A percentile compares a stretch with the other conserved stretches of the same genome.
These are phyloP conservation scores for Oncorhynchus clarkii DNA, from an alignment of 2,113 vertebrate species.

Conservation along the genomic window DNA sequence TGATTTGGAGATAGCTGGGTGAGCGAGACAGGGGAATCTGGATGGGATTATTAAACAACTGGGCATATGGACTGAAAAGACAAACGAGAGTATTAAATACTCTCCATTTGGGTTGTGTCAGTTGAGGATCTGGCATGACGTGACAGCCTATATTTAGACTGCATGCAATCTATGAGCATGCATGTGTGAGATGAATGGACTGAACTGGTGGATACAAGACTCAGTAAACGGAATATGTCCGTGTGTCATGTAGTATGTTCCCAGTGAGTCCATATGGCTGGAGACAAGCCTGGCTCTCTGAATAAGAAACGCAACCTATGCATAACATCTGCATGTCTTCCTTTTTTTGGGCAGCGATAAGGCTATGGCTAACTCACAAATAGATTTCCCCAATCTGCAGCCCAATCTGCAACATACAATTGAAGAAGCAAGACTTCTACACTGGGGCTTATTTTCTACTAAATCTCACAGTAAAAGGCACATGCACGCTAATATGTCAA, in stretches of 20 bases:
- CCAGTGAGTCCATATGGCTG: not conserved
- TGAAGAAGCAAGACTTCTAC: not conserved
- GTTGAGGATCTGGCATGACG: not conserved
- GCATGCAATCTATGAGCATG: not conserved
- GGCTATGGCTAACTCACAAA: conserved; percentile 1
- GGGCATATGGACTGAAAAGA: not conserved
- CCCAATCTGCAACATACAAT: not conserved
- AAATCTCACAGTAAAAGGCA: not conserved
- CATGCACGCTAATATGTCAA: not conserved
- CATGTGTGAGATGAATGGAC: not conserved
- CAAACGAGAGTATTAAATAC: not conserved
- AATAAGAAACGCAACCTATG: not conserved
- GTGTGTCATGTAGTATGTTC: not conserved
- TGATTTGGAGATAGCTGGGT: not conserved
- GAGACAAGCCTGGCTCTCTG: not conserved
- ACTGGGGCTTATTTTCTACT: not conserved
- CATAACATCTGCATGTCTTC: not conserved
- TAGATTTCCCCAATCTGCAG: not conserved
- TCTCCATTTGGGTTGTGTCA: not conserved
- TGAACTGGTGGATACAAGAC: not conserved
- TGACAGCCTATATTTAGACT: not conserved
- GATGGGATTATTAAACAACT: not conserved
- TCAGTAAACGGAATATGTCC: not conserved
- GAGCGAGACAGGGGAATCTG: conserved; percentile 2
- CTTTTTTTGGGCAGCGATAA: not conserved